Evolutionary conservation across 2,113 vertebrate genomes (phyloP), one percentile per base, ranked within the genome.

Genomic region (Hyla sarda): DNA sequence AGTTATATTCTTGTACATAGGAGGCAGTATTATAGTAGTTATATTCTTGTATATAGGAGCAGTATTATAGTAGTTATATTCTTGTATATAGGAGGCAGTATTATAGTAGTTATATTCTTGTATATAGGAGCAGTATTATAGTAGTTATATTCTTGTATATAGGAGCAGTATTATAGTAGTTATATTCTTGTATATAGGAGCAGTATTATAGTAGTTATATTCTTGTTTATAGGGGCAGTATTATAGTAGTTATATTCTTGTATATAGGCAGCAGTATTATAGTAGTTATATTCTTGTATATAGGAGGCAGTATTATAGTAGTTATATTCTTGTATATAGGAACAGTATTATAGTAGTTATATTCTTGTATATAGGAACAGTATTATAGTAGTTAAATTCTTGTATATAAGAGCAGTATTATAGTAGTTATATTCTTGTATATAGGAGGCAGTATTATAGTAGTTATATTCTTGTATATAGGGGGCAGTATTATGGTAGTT

Each of bases 201-300:
- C 3, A 14, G 25, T 28, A 65, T 65, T 65, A 65, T 65, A 65
- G 10, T 65, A 65, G 10, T 14, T 65, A 65, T 65, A 65, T 65
- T 65, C 25, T 28, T 13, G 60, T 30, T 28, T 4, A 65, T 28
- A 65, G 25, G 60, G 4, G 25, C 12, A 28, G 60, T 65, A 65
- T 65, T 65, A 65, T n/a, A 60, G 56, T 60, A 60, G 23, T 60
- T 60, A 60, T 60, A 60, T 60, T 60, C 23, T 11, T 60, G 56
- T 65, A 65, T 10, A 28, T 65, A 65, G n/a, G 60, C n/a, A 14
- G 60, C n/a, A 30, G n/a, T 65, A 28, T 65, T 65, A 65, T 28
- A 65, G 60, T 30, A 65, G 60, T 28, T 65, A 28, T 65, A 65
- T 65, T 65, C 25, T 65, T 65, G 60, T 65, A 65, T 17, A 14